A percentile compares a stretch with the other conserved stretches of the same genome.
Conservation (phyloP, 2,888 invertebrate genomes). For the Plemyria rubiginata region DNA sequence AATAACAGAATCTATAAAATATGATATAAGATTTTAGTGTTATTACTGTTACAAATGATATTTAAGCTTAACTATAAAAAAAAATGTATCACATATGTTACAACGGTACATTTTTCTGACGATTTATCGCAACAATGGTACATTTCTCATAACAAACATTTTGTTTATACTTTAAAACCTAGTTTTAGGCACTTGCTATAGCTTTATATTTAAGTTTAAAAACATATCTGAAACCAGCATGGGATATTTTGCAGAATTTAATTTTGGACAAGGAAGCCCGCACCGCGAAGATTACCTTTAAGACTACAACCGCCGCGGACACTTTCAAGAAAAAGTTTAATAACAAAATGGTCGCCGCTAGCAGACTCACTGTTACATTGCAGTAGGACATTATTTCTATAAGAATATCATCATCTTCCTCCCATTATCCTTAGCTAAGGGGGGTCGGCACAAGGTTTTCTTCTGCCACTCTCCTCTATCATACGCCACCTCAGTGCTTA, state of each 20-base stretch:
- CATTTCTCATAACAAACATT: too few relatives aligned
- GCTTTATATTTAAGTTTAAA: slow-evolving; percentile 8
- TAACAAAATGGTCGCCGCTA: slow-evolving; percentile 81
- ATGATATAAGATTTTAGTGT: too few relatives aligned
- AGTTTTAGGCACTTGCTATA: neutral
- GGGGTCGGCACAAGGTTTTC: too few relatives aligned
- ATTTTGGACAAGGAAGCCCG: slow-evolving; percentile 74
- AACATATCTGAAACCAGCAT: slow-evolving; percentile 21
- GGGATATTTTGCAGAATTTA: slow-evolving; percentile 75
- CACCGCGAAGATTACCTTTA: slow-evolving; percentile 74
- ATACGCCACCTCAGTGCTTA: too few relatives aligned
- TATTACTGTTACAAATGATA: neutral
- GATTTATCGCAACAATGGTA: too few relatives aligned
- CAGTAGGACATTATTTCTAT: slow-evolving; percentile 19
- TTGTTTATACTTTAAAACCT: neutral
- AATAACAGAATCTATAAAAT: too few relatives aligned
- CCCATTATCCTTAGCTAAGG: too few relatives aligned
- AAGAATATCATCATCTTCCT: neutral
- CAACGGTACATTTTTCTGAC: slow-evolving; percentile 6
- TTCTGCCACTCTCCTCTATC: too few relatives aligned
- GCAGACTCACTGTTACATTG: slow-evolving; percentile 67
- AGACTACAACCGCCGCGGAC: slow-evolving; percentile 66
- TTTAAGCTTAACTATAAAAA: neutral
- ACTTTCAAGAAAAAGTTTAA: slow-evolving; percentile 77
- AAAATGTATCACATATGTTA: slow-evolving; percentile 11